These are phyloP conservation scores for Calycopis cecrops DNA, from an alignment of 1,140 invertebrate genomes.

Conservation along the genomic window DNA sequence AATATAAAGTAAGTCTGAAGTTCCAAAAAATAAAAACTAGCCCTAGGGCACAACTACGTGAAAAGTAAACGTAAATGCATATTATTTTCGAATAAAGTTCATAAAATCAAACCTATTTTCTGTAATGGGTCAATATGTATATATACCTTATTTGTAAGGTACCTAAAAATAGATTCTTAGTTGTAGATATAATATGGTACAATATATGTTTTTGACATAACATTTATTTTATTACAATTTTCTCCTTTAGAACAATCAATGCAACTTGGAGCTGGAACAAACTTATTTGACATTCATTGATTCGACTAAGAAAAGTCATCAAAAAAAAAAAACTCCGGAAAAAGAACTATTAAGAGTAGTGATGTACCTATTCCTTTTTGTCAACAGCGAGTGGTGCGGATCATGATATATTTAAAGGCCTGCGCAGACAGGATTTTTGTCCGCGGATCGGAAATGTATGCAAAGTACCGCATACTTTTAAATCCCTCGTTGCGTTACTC, in stretches of 20 bases:
- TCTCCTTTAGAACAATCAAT: background rate
- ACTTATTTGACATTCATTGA: no score
- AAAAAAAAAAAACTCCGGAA: no score
- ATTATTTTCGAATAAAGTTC: constrained; percentile 8
- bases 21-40: constrained; percentile 6
- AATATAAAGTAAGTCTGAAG: background rate
- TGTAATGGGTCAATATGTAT: constrained; percentile 27
- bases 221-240: constrained; percentile 24
- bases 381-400: no score
- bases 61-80: constrained; percentile 4
- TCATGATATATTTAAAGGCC: no score
- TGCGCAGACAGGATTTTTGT: no score
- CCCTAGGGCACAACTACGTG: background rate
- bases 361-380: no score
- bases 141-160: constrained; percentile 27
- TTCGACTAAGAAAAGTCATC: no score
- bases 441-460: no score
- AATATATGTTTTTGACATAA: constrained; percentile 47
- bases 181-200: constrained; percentile 36
- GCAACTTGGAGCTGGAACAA: no score
- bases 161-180: constrained; percentile 22
- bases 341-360: no score
- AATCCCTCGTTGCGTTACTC: no score
- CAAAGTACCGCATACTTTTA: no score
- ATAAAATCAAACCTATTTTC: constrained; percentile 11